Percentiles rank a stretch among this genome's conserved stretches.
These are phyloP conservation scores for Stichopus horrens DNA, from an alignment of 53 echinoderm and acorn worm species.

Conservation along the genomic window DNA sequence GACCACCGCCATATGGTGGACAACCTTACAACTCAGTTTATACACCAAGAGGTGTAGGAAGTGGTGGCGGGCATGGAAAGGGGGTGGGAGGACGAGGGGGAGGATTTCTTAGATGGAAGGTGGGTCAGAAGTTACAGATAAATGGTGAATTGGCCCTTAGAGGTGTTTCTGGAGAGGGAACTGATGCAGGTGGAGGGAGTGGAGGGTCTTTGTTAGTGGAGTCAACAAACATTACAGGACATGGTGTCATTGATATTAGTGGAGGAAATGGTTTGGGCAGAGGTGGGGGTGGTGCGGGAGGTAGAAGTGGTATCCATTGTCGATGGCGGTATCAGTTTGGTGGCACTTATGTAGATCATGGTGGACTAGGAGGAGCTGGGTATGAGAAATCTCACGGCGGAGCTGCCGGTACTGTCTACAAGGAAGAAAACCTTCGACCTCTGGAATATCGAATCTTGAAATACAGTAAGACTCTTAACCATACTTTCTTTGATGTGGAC, in stretches of 20 bases:
- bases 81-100: slow-evolving; percentile 69
- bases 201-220: slow-evolving; percentile 79
- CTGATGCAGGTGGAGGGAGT: slow-evolving; percentile 81
- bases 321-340: slow-evolving; percentile 86
- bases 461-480: slow-evolving; percentile 77
- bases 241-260: slow-evolving; percentile 77
- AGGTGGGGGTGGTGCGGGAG: slow-evolving; percentile 92
- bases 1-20: slow-evolving; percentile 80
- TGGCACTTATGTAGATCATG: slow-evolving; percentile 79
- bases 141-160: slow-evolving; percentile 82
- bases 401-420: slow-evolving; percentile 84
- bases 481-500: slow-evolving; percentile 82
- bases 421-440: slow-evolving; percentile 77
- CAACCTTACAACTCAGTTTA: slow-evolving; percentile 75
- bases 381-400: slow-evolving; percentile 74
- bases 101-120: slow-evolving; percentile 84
- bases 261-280: slow-evolving; percentile 72
- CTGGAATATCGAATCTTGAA: slow-evolving; percentile 83
- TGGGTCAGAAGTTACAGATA: slow-evolving; percentile 69
- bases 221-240: slow-evolving; percentile 85
- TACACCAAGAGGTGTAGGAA: slow-evolving; percentile 62
- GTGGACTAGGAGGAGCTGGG: slow-evolving; percentile 69
- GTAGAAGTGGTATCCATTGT: slow-evolving; percentile 80
- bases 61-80: slow-evolving; percentile 85
- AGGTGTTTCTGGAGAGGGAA: slow-evolving; percentile 64